phyloP scores from a whole-genome alignment of 2,888 invertebrate genomes.

The Dynastes hyllus region DNA sequence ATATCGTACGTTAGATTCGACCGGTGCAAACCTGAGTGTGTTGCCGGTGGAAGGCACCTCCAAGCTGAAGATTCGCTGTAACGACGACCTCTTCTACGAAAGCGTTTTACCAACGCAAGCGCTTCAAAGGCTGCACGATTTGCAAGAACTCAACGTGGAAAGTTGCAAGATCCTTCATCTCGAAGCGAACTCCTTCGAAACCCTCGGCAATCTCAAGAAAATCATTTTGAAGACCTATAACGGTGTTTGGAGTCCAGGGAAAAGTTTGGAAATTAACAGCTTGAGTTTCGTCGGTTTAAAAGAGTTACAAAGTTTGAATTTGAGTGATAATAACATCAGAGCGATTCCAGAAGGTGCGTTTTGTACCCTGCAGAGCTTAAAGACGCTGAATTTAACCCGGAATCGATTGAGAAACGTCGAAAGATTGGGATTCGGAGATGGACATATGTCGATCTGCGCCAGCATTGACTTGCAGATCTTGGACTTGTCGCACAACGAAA shows the following conservation, averaged over 20 bases:
- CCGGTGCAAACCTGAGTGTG: constrained; percentile 79
- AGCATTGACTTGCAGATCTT: constrained; percentile 83
- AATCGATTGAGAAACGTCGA: constrained; percentile 88
- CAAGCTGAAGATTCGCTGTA: constrained; percentile 84
- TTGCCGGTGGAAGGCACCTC: constrained; percentile 82
- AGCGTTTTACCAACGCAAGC: constrained; percentile 83
- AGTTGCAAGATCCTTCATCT: constrained; percentile 87
- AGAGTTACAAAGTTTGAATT: constrained; percentile 85
- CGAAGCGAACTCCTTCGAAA: constrained; percentile 85
- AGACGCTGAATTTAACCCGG: constrained; percentile 87
- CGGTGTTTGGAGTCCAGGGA: constrained; percentile 83
- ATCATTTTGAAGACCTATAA: constrained; percentile 87
- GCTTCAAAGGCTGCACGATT: constrained; percentile 81
- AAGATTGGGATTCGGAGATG: constrained; percentile 79
- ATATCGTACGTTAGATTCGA: constrained; percentile 81
- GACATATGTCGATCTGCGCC: constrained; percentile 74
- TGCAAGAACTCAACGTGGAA: constrained; percentile 83
- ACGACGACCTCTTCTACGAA: constrained; percentile 84
- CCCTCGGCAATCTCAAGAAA: constrained; percentile 84
- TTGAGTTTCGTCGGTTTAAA: constrained; percentile 84
- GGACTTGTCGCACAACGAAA: constrained; percentile 87
- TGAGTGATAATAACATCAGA: constrained; percentile 89
- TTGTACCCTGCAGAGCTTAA: constrained; percentile 86
- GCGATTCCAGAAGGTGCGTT: constrained; percentile 86
- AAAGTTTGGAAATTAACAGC: constrained; percentile 82